Base-by-base conservation (phyloP, 2,888 invertebrate genomes). In the Geotrupes spiniger region DNA sequence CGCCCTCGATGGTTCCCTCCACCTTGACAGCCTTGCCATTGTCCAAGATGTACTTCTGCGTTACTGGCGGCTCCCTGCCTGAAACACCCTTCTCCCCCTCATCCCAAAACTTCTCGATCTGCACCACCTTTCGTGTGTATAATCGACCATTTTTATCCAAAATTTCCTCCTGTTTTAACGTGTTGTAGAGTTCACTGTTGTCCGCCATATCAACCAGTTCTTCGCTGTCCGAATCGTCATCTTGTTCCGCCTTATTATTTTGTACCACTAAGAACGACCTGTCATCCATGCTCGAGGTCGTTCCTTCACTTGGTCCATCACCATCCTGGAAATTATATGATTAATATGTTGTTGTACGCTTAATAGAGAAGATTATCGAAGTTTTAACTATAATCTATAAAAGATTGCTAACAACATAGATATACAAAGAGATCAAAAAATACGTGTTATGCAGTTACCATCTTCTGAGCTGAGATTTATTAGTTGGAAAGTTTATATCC, bases 61-160 rank as follows among this genome's bases (percentile, higher is more conserved):
- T 53, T 26, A 62, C 57, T n/a, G 66, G 63, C 11, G 52, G 47
- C 4, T 47, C 41, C 27, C 54, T 50, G 3, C 21, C 21, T 3
- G 21, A 4, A n/a, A 48, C 69, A 65, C 61, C 46, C 63, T 54
- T 48, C 1, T 53, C 62, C 4, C 51, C 38, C 5, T 72, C 60
- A 39, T 73, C 71, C 76, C 80, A 79, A 58, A 81, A 77, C 60
- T 79, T 77, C 42, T 80, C 80, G 31, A 81, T 77, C 68, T 81
- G 78, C 2, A 82, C 77, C 27, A 78, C 78, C 54, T 79, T 79
- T 48, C 78, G 72, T 0, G 76, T 75, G 49, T 77, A 78, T 1
- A 72, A 54, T 38, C 75, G 67, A 1, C 77, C 77, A 46, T 75
- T 74, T 54, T 74, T 76, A 46, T 79, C 80, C 1, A 74, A 65